Evolutionary conservation across 2,113 vertebrate species (phyloP).

Genomic region (Catharus bicknelli): DNA sequence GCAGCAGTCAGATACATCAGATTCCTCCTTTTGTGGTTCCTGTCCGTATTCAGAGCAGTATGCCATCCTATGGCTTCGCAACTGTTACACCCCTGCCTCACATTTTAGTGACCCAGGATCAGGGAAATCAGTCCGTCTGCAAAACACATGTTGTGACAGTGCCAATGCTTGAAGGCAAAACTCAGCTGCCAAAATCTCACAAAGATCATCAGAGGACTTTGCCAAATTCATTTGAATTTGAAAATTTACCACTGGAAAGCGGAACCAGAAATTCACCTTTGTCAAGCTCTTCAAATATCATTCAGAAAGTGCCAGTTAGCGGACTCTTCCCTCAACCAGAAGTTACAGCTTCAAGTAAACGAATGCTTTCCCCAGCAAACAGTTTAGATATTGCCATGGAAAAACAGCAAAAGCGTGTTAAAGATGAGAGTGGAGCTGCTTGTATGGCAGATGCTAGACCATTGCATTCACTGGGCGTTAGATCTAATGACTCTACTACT

Average conservation of each 20-base stretch:
- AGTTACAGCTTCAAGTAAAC: slow-evolving; percentile 90
- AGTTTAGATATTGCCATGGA: slow-evolving; percentile 99
- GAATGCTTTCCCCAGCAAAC: slow-evolving; percentile 97
- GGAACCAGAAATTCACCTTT: slow-evolving; percentile 68
- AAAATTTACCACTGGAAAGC: slow-evolving; percentile 58
- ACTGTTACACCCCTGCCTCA: slow-evolving; percentile 83
- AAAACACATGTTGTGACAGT: slow-evolving; percentile 66
- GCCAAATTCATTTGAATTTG: slow-evolving; percentile 61
- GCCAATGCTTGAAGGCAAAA: slow-evolving; percentile 71
- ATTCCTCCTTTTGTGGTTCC: slow-evolving; percentile 77
- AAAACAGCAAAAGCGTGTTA: slow-evolving; percentile 95
- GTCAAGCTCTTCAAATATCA: slow-evolving; percentile 71
- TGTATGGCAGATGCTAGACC: slow-evolving; percentile 81
- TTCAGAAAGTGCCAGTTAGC: slow-evolving; percentile 83
- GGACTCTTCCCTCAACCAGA: slow-evolving; percentile 92
- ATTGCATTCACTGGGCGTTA: slow-evolving; percentile 73
- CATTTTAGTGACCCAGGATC: slow-evolving; percentile 92
- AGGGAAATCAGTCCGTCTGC: slow-evolving; percentile 75
- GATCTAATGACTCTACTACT: slow-evolving; percentile 75
- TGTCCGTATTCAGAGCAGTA: slow-evolving; percentile 70
- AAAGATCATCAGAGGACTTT: slow-evolving; percentile 68
- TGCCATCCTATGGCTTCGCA: slow-evolving; percentile 77
- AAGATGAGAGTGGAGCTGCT: slow-evolving; percentile 91
- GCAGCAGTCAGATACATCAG: slow-evolving; percentile 49
- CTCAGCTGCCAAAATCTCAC: slow-evolving; percentile 70